phyloP scores from a whole-genome alignment of 2,797 vertebrate genomes.

The Diglossa cyanea region DNA sequence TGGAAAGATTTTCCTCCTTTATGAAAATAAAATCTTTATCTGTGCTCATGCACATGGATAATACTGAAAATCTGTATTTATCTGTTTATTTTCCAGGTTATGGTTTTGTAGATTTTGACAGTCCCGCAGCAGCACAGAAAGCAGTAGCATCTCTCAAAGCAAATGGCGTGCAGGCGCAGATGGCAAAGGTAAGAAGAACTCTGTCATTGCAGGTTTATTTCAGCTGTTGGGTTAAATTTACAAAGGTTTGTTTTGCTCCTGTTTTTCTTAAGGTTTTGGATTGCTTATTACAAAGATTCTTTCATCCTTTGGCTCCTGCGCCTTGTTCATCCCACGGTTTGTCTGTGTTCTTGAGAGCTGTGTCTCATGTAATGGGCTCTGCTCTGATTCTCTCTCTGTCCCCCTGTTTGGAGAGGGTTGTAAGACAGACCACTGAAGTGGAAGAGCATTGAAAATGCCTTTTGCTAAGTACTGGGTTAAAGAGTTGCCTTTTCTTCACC shows the following conservation, averaged over 20 bases:
- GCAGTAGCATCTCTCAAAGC: constrained; percentile 96
- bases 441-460: neutral
- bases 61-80: neutral
- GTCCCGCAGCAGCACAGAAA: constrained; percentile 95
- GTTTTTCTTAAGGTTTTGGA: neutral
- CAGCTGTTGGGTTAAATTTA: neutral
- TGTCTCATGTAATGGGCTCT: neutral
- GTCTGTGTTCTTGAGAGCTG: neutral
- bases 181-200: constrained; percentile 89
- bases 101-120: constrained; percentile 98
- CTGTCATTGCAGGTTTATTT: neutral
- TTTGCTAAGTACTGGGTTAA: neutral
- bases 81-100: constrained; percentile 83
- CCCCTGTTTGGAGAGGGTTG: neutral
- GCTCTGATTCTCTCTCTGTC: neutral
- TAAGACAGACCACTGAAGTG: neutral
- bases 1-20: neutral
- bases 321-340: neutral
- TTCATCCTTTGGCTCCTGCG: neutral
- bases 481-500: neutral
- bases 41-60: neutral
- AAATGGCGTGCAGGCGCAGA: constrained; percentile 94
- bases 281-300: neutral
- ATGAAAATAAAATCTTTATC: neutral
- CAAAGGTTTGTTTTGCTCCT: neutral